Evolutionary conservation across 2,797 vertebrate genomes (phyloP).

Genomic region (Caiman crocodilus): DNA sequence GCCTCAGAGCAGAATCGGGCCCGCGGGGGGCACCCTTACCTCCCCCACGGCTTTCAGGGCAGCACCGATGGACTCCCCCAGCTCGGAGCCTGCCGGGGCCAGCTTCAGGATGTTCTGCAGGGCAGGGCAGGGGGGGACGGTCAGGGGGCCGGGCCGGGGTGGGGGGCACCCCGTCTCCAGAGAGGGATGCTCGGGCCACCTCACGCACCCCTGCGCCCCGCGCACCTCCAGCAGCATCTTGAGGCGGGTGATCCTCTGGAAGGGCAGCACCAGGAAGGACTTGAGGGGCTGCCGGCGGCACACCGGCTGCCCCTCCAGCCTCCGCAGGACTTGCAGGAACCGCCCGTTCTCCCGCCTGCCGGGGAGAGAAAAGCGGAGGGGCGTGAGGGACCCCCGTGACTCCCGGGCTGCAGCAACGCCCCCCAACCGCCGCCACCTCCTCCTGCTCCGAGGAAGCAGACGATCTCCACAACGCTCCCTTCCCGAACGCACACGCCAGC

Average conservation of each 20-base stretch:
- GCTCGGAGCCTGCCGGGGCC: constrained; percentile 50
- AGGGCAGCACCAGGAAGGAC: constrained; percentile 88
- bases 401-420: background rate
- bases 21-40: constrained; percentile 59
- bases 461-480: background rate
- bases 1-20: background rate
- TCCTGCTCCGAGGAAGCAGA: no score
- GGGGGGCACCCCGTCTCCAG: rapidly evolving
- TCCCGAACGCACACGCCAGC: background rate
- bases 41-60: constrained; percentile 79
- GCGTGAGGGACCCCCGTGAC: background rate
- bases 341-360: constrained; percentile 78
- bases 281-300: constrained; percentile 86
- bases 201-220: no score
- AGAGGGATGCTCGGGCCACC: background rate
- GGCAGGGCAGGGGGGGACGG: background rate
- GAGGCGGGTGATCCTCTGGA: constrained; percentile 87
- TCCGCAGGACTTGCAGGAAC: constrained; percentile 78
- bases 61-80: constrained; percentile 60
- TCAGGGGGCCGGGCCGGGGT: background rate
- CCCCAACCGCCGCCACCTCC: background rate
- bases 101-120: constrained; percentile 82
- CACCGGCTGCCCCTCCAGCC: constrained; percentile 81
- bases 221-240: constrained; percentile 85
- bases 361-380: no score